Percentiles rank a stretch among this genome's conserved stretches.
Conservation (phyloP, 2,888 invertebrate species). For the Agriopis leucophaearia region DNA sequence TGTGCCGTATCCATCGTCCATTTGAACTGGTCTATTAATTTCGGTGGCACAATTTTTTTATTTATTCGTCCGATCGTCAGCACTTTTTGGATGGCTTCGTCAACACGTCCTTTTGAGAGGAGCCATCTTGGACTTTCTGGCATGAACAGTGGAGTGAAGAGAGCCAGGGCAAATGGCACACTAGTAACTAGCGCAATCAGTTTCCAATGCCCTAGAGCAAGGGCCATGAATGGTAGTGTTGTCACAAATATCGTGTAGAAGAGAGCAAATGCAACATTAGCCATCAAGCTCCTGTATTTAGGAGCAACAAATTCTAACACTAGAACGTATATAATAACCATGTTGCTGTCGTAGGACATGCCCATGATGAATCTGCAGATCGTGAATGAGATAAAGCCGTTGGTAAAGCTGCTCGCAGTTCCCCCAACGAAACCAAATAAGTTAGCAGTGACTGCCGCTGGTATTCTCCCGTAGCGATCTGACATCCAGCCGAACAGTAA, state of each 20-base stretch:
- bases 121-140: constrained; percentile 69
- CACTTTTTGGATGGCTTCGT: constrained; percentile 61
- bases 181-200: constrained; percentile 62
- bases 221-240: constrained; percentile 61
- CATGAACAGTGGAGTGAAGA: constrained; percentile 58
- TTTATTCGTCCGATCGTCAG: constrained; percentile 60
- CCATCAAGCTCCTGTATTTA: constrained; percentile 62
- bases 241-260: constrained; percentile 60
- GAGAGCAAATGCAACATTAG: constrained; percentile 61
- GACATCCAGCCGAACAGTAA: constrained; percentile 64
- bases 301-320: constrained; percentile 66
- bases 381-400: constrained; percentile 57
- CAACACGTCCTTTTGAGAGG: constrained; percentile 61
- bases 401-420: constrained; percentile 56
- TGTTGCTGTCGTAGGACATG: constrained; percentile 65
- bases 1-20: constrained; percentile 30
- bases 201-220: constrained; percentile 66
- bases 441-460: constrained; percentile 58
- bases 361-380: constrained; percentile 63
- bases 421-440: constrained; percentile 62
- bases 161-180: constrained; percentile 55
- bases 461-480: constrained; percentile 64
- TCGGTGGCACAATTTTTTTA: constrained; percentile 58
- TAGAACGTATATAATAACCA: constrained; percentile 64
- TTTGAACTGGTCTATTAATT: constrained; percentile 61